These are phyloP conservation scores for Drosophila parabipectinata DNA, from an alignment of 1,140 invertebrate species.

Conservation along the genomic window DNA sequence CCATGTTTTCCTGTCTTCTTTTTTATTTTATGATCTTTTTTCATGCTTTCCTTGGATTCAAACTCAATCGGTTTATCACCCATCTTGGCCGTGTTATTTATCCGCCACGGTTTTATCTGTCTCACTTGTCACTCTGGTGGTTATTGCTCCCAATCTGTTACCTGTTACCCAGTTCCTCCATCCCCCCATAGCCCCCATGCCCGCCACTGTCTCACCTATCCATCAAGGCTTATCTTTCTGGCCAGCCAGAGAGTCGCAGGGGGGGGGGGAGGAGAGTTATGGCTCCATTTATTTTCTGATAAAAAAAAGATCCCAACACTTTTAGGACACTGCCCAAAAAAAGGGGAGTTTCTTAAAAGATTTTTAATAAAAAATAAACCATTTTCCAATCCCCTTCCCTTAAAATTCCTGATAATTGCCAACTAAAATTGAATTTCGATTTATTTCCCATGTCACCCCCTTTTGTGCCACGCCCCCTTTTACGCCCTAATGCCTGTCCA, in stretches of 20 bases:
- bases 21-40: not conserved
- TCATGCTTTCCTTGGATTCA: not conserved
- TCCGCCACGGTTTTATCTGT: conserved; percentile 33
- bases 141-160: conserved; percentile 29
- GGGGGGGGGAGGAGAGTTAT: conserved; percentile 1
- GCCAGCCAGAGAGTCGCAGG: not conserved
- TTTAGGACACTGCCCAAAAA: not conserved
- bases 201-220: conserved; percentile 16
- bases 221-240: conserved; percentile 36
- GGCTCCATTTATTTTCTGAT: conserved; percentile 18
- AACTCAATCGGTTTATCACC: conserved; percentile 1
- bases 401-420: conserved; percentile 16
- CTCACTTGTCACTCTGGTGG: conserved; percentile 40
- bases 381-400: too few species aligned
- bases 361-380: not conserved
- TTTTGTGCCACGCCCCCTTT: not conserved
- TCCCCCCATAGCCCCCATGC: not conserved
- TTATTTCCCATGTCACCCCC: not conserved
- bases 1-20: not conserved
- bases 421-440: conserved; percentile 13
- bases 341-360: not conserved
- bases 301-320: conserved; percentile 7
- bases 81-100: conserved; percentile 51
- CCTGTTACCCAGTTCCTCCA: not conserved
- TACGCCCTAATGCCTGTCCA: conserved; percentile 10